Evolutionary conservation across 2,797 vertebrate genomes (phyloP).

Genomic region (Sphaeramia orbicularis): DNA sequence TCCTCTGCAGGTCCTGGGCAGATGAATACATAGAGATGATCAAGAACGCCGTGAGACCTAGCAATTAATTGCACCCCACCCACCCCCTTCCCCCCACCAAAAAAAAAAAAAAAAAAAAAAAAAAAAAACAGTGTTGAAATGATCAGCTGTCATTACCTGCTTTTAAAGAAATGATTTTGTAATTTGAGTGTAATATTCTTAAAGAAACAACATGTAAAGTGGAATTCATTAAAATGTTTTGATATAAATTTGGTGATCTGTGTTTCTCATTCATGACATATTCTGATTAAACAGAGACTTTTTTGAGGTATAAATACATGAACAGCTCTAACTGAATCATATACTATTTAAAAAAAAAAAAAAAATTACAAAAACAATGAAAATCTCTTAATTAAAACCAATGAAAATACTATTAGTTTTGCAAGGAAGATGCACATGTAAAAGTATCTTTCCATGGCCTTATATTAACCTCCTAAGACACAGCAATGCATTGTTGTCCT

Average conservation of each 20-base stretch:
- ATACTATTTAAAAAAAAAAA: not conserved
- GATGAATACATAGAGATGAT: too few relatives aligned
- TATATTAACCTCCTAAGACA: not conserved
- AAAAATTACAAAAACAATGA: too few relatives aligned
- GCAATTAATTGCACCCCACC: too few relatives aligned
- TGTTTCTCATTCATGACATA: slow-evolving; percentile 3
- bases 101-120: too few relatives aligned
- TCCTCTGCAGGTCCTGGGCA: too few relatives aligned
- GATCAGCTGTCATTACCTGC: too few relatives aligned
- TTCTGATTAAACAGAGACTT: too few relatives aligned
- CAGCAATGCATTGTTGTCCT: too few relatives aligned
- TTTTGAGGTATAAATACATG: slow-evolving; percentile 9
- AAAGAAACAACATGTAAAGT: slow-evolving; percentile 21
- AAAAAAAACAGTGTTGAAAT: too few relatives aligned
- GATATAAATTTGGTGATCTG: slow-evolving; percentile 13
- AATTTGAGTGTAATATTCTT: slow-evolving; percentile 20
- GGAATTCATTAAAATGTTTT: slow-evolving; percentile 17
- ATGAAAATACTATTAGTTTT: not conserved
- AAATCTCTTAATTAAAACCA: too few relatives aligned
- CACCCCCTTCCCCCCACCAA: too few relatives aligned
- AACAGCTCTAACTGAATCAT: not conserved
- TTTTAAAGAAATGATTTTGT: not conserved
- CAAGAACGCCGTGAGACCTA: too few relatives aligned
- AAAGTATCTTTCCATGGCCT: not conserved
- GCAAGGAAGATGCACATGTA: not conserved